Evolutionary conservation across 2,113 vertebrate species (phyloP).

Genomic region (Ciconia boyciana): DNA sequence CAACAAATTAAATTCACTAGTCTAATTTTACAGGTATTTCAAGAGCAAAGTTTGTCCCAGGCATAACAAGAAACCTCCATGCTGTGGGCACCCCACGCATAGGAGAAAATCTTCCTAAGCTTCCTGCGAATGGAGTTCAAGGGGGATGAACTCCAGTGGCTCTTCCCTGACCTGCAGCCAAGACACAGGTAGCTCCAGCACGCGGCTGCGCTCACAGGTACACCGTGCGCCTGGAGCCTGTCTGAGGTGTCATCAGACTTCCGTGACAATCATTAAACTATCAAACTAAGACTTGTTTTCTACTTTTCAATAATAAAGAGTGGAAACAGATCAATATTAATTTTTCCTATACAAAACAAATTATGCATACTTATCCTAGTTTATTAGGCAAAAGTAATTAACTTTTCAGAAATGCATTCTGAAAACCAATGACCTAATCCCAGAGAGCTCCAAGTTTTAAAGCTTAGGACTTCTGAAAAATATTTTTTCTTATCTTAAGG

Average conservation of each 20-base stretch:
- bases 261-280: background rate
- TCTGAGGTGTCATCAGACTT: background rate
- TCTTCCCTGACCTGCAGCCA: background rate
- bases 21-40: background rate
- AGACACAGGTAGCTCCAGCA: background rate
- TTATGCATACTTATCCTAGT: background rate
- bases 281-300: background rate
- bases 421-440: background rate
- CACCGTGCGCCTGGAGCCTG: background rate
- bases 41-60: background rate
- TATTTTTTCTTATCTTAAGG: background rate
- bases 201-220: background rate
- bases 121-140: fast-evolving
- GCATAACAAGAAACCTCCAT: background rate
- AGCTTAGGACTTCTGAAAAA: background rate
- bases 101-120: background rate
- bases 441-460: background rate
- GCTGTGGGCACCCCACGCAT: background rate
- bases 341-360: background rate
- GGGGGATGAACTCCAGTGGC: background rate
- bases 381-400: background rate
- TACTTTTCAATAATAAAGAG: background rate
- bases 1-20: background rate
- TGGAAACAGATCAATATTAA: background rate
- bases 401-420: background rate